Conservation (phyloP, 2,113 vertebrate species). For the Sigmodon hispidus region DNA sequence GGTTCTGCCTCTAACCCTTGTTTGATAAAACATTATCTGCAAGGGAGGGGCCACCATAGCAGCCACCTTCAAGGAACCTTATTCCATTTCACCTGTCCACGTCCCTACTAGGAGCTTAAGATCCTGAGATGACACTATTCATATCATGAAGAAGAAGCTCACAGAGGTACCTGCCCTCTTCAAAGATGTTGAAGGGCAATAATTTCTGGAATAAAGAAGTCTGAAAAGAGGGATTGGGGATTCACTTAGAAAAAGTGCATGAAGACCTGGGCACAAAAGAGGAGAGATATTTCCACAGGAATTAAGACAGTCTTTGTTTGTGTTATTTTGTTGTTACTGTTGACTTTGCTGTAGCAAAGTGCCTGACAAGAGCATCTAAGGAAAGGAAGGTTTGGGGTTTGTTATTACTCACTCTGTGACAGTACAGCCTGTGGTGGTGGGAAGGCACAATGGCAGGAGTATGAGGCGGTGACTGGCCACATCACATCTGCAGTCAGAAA, state of each 20-base stretch:
- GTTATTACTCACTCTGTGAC: not conserved
- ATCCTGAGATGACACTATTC: constrained; percentile 71
- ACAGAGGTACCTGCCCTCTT: constrained; percentile 74
- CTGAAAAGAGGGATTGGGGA: not conserved
- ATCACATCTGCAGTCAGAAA: not conserved
- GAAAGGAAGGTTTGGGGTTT: no score
- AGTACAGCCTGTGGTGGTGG: not conserved
- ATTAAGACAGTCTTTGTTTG: accelerated
- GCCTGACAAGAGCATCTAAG: not conserved
- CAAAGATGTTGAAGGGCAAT: constrained; percentile 73
- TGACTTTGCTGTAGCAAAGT: not conserved
- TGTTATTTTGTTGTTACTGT: not conserved
- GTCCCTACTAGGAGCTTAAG: constrained; percentile 9
- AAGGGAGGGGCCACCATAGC: not conserved
- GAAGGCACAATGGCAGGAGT: not conserved
- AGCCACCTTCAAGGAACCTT: not conserved
- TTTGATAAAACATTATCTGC: not conserved
- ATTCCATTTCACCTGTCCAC: accelerated
- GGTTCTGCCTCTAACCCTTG: not conserved
- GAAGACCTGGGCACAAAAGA: not conserved
- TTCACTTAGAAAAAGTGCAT: accelerated
- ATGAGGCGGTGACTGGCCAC: no score
- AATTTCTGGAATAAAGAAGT: constrained; percentile 61
- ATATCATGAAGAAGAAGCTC: constrained; percentile 76
- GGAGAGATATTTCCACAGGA: not conserved